Evolutionary conservation across 2,113 vertebrate genomes (phyloP), one percentile per base, ranked within the genome.

Genomic region (Hyla sarda): DNA sequence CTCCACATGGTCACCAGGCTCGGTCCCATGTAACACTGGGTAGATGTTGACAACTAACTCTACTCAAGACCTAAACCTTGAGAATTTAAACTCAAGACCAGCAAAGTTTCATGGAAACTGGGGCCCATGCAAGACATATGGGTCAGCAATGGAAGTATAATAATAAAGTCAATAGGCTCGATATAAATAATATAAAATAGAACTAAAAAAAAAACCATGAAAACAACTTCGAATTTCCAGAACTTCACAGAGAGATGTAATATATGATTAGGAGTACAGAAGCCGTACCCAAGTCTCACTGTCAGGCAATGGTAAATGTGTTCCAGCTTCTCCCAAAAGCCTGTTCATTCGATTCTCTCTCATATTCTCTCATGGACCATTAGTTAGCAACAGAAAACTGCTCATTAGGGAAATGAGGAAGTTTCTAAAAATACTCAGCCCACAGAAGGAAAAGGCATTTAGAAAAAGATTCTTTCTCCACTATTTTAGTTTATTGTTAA

Each of bases 351-450:
- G 41, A 73, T 45, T 83, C 69, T 74, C 50, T 83, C 81, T 82
- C 32, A 30, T 71, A 69, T 69, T 52, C 65, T 82, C 67, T 83
- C 82, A 83, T 83, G 82, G 82, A 83, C 82, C 69, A 83, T 83
- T 74, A 73, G 67, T 58, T 83, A 74, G 82, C 48, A 47, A 83
- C 45, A 83, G 67, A 83, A 83, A 83, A 73, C 28, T 50, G 41
- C 28, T 71, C 82, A 83, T 83, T 83, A 74, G 82, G 82, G 82
- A 83, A 83, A 83, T 83, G 82, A 74, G 69, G 67, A 73, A 74
- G 50, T 73, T 72, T 23, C 82, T 73, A 73, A 83, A 56, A 73
- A 83, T 73, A 56, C 58, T 83, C 82, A 48, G 48, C 69, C 30
- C 32, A 58, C 69, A 72, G 50, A 34, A 56, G 30, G 41, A 71